Evolutionary conservation across 2,113 vertebrate genomes (phyloP), one percentile per base, ranked within the genome.

Genomic region (Seriola dumerili): DNA sequence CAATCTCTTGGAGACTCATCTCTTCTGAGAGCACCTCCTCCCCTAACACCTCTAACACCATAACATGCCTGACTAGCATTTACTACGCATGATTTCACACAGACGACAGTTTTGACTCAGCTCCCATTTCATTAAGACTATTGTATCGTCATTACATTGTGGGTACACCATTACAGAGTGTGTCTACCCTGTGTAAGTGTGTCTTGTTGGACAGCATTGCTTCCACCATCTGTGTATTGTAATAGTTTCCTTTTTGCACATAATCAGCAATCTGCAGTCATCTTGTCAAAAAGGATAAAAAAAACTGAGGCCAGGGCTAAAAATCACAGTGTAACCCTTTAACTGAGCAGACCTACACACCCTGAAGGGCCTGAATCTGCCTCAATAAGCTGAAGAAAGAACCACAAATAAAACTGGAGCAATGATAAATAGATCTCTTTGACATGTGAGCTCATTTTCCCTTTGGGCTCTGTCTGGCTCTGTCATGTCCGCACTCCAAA

Each of bases 341-440:
- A 62, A 38, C 50, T 23, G 34, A 69, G 62, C 64, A 58, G 6
- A 38, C 38, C 8, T 38, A 52, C 21, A 61, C 64, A 8, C 48
- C 23, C 34, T 2, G 40, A 23, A 57, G 29, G 25, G 5, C 19
- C 34, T 36, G 34, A 8, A 2, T 25, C 23, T 81, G 63, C 57
- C 32, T 57, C 44, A 29, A 54, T 57, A 16, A 42, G 38, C 23
- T 29, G 25, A 42, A 67, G 57, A 55, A 23, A 5, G 17, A 63
- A 63, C 19, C 44, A 17, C 46, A 55, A 71, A 78, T 74, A 61
- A 81, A 66, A 58, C 23, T 0, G 3, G 19, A 58, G 50, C 6
- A 7, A 21, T 12, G 46, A 72, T 73, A 46, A 77, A 36, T n/a
- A 36, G n/a, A 69, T 62, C 44, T 76, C 44, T 76, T 65, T 74